phyloP scores from a whole-genome alignment of 2,797 vertebrate species.

The Merluccius polli region DNA sequence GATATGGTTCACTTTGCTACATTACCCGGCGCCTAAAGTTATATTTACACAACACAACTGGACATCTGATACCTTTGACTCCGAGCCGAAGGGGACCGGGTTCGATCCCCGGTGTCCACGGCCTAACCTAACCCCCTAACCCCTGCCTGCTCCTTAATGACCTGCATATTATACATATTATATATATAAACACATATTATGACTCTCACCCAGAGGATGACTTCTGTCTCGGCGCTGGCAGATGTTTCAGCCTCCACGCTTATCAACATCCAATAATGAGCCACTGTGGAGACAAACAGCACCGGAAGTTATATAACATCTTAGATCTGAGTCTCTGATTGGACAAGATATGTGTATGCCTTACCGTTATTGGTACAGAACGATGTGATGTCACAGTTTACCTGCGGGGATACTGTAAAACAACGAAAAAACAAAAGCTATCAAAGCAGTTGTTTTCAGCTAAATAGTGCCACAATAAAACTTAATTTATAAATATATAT shows the following conservation, averaged over 20 bases:
- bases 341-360: slow-evolving; percentile 9
- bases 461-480: neutral
- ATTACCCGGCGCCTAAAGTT: neutral
- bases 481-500: neutral
- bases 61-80: too few relatives aligned
- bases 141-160: too few relatives aligned
- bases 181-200: neutral
- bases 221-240: slow-evolving; percentile 9
- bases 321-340: slow-evolving; percentile 3
- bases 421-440: slow-evolving; percentile 2
- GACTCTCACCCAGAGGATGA: slow-evolving; percentile 51
- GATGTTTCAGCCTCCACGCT: slow-evolving; percentile 1
- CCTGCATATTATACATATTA: too few relatives aligned
- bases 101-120: too few relatives aligned
- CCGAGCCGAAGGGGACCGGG: neutral
- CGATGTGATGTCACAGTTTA: slow-evolving; percentile 50
- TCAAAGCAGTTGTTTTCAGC: neutral
- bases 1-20: neutral
- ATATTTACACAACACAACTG: neutral
- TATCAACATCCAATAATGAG: slow-evolving; percentile 63
- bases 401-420: slow-evolving; percentile 24
- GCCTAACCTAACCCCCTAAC: too few relatives aligned
- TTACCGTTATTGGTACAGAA: slow-evolving; percentile 60
- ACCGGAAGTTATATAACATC: neutral
- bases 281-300: slow-evolving; percentile 39